A percentile compares a stretch with the other conserved stretches of the same genome.
Conservation (phyloP, 2,888 invertebrate genomes). For the Melolontha melolontha region DNA sequence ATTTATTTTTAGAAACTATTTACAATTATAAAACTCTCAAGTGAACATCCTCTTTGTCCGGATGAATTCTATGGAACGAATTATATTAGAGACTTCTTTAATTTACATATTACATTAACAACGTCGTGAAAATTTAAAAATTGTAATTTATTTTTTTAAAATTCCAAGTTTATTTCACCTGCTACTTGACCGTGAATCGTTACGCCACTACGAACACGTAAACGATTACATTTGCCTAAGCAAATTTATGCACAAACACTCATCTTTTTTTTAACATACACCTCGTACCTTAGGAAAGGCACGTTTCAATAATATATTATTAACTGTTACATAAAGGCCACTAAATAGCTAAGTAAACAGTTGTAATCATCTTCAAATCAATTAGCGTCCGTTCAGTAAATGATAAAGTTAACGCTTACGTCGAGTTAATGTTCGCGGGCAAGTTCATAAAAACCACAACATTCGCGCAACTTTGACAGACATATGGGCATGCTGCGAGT, state of each 20-base stretch:
- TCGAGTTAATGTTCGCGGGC: not conserved
- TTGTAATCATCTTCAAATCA: conserved; percentile 23
- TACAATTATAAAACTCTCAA: too few species aligned
- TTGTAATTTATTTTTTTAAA: too few species aligned
- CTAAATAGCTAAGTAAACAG: conserved; percentile 8
- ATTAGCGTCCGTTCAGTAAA: conserved; percentile 24
- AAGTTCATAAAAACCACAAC: conserved; percentile 26
- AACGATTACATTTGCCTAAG: not conserved
- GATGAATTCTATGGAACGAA: too few species aligned
- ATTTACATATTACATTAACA: too few species aligned
- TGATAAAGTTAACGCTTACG: conserved; percentile 22
- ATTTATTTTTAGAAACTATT: too few species aligned
- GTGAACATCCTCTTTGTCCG: too few species aligned
- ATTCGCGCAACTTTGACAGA: conserved; percentile 21
- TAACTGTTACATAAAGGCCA: conserved; percentile 28
- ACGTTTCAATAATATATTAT: conserved; percentile 21
- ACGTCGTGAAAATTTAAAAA: too few species aligned
- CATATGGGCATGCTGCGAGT: conserved; percentile 10
- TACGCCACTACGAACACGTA: too few species aligned
- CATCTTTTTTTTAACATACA: conserved; percentile 9
- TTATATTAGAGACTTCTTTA: too few species aligned
- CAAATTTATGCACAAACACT: conserved; percentile 14
- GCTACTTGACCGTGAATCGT: too few species aligned
- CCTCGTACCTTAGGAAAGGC: conserved; percentile 16
- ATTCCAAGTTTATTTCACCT: too few species aligned